Evolutionary conservation across 1,140 invertebrate species (phyloP).

Genomic region (Lysiphlebus fabarum): DNA sequence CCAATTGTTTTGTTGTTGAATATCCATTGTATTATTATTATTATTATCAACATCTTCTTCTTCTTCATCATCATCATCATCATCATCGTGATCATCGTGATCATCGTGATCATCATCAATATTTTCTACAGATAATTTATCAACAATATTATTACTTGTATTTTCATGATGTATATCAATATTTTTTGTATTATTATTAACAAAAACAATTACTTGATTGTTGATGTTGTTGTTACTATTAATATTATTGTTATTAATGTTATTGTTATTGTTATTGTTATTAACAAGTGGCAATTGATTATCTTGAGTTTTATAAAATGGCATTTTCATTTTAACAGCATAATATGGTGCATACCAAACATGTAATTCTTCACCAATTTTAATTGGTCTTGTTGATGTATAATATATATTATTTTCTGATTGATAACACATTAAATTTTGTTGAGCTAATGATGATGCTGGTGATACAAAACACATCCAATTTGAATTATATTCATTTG

Average conservation of each 20-base stretch:
- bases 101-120: slow-evolving; percentile 29
- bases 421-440: slow-evolving; percentile 67
- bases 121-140: slow-evolving; percentile 29
- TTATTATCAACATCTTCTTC: too few relatives aligned
- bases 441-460: slow-evolving; percentile 50
- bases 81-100: too few relatives aligned
- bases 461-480: slow-evolving; percentile 65
- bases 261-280: neutral
- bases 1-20: slow-evolving; percentile 21
- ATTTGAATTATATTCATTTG: slow-evolving; percentile 59
- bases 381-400: slow-evolving; percentile 57
- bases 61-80: too few relatives aligned
- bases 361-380: slow-evolving; percentile 57
- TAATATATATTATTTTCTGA: slow-evolving; percentile 60
- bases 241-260: slow-evolving; percentile 3
- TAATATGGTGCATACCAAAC: slow-evolving; percentile 63
- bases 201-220: neutral
- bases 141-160: slow-evolving; percentile 25
- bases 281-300: slow-evolving; percentile 3
- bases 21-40: too few relatives aligned
- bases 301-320: slow-evolving; percentile 21
- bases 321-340: slow-evolving; percentile 49
- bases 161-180: slow-evolving; percentile 14
- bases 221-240: too few relatives aligned
- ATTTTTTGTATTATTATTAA: slow-evolving; percentile 1